Evolutionary conservation across 2,888 invertebrate species (phyloP), one percentile per base, ranked within the genome.

Genomic region (Digitonthophagus gazella): DNA sequence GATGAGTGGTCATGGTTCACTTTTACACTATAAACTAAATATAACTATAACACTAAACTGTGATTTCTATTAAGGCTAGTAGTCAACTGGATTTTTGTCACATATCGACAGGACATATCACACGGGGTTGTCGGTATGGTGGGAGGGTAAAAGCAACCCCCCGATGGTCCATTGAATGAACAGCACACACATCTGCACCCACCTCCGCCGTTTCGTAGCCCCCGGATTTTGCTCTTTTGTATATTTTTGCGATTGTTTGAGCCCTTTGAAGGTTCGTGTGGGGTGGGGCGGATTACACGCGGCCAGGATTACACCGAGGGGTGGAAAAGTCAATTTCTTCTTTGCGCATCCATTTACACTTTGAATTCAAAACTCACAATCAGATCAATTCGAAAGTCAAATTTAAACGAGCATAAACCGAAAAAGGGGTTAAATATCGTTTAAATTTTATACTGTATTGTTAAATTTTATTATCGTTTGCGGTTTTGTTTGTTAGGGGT

Each of bases 101-200:
- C 18, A 20, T 61, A 19, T 61, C 61, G 19, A 61, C 20, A 61
- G 16, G n/a, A 61, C 61, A 61, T 61, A 61, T 61, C 28, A 61
- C 18, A 19, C 8, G 61, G 19, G 20, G n/a, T 61, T 18, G 61
- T 18, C 16, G n/a, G 61, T n/a, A n/a, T 61, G 61, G 61, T 61
- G 61, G 61, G 61, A 61, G 61, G 61, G 61, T 61, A 61, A 19
- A 20, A n/a, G 5, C 20, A n/a, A 61, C 61, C 61, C 61, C 61
- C 61, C 18, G 28, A 61, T 19, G 20, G 19, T 61, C 61, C 20
- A 19, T 61, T 61, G 18, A 61, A 44, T 44, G 28, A 44, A n/a
- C 8, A 19, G 61, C 18, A 16, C n/a, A 6, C 61, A 61, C 61
- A 61, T 18, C 61, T 61, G 61, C 61, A 18, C 61, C 28, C 28